phyloP scores from a whole-genome alignment of 2,888 invertebrate genomes.

The Horisme vitalbata region DNA sequence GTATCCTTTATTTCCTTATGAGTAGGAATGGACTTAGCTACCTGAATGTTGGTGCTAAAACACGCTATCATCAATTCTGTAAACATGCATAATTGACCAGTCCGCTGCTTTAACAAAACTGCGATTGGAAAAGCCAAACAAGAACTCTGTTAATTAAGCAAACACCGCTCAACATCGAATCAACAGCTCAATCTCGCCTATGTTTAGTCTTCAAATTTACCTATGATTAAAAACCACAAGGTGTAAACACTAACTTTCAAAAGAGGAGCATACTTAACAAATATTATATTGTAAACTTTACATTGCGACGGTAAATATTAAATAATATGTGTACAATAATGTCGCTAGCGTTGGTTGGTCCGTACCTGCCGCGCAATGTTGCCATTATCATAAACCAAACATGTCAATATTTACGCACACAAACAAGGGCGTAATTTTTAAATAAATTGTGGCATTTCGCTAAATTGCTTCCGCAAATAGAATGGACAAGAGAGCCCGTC shows the following conservation, averaged over 20 bases:
- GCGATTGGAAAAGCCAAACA: constrained; percentile 32
- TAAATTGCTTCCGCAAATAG: constrained; percentile 81
- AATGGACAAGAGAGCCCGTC: constrained; percentile 67
- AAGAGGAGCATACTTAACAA: constrained; percentile 79
- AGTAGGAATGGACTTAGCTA: not conserved
- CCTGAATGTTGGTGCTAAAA: constrained; percentile 1
- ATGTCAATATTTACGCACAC: constrained; percentile 81
- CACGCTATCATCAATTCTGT: constrained; percentile 7
- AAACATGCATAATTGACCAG: constrained; percentile 26
- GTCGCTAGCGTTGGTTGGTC: constrained; percentile 64
- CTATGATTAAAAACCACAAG: constrained; percentile 76
- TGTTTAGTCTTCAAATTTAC: constrained; percentile 73
- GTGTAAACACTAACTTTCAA: constrained; percentile 74
- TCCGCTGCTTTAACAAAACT: constrained; percentile 29
- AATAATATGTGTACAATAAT: constrained; percentile 79
- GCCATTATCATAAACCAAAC: constrained; percentile 83
- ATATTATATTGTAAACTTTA: constrained; percentile 81
- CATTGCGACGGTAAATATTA: constrained; percentile 79
- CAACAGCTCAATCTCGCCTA: constrained; percentile 46
- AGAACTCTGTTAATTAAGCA: constrained; percentile 37
- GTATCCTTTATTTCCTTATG: not conserved
- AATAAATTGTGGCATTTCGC: constrained; percentile 83
- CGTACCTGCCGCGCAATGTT: constrained; percentile 75
- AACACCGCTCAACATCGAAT: constrained; percentile 40
- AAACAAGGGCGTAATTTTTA: constrained; percentile 84